Percentiles rank a stretch among this genome's conserved stretches.
Evolutionary conservation across 2,888 invertebrate species (phyloP).

Genomic region (Tuberolachnus salignus): DNA sequence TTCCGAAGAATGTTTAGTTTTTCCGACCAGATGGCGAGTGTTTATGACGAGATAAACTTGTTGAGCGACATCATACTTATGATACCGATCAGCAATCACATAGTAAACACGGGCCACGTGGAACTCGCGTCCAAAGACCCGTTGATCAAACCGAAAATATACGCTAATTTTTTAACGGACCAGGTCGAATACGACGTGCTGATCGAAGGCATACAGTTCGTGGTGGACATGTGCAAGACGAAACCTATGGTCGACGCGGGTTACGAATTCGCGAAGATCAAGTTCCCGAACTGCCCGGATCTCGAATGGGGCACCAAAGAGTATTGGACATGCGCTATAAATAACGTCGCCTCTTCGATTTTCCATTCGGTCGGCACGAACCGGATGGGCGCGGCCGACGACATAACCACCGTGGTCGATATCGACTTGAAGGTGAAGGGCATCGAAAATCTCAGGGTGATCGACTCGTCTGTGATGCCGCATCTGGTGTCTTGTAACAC

Average conservation of each 20-base stretch:
- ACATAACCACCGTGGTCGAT: conserved; percentile 61
- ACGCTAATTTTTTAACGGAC: conserved; percentile 31
- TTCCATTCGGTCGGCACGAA: conserved; percentile 61
- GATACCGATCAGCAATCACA: conserved; percentile 63
- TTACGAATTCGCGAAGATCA: conserved; percentile 58
- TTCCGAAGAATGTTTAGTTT: conserved; percentile 51
- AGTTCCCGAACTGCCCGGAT: conserved; percentile 58
- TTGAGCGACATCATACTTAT: conserved; percentile 59
- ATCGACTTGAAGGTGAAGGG: conserved; percentile 61
- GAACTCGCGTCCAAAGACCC: conserved; percentile 31
- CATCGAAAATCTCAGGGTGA: conserved; percentile 62
- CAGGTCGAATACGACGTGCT: conserved; percentile 24
- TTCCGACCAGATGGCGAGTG: conserved; percentile 57
- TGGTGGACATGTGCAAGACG: conserved; percentile 58
- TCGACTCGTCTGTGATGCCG: conserved; percentile 63
- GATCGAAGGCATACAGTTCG: conserved; percentile 58
- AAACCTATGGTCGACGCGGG: conserved; percentile 59
- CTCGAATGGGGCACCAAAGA: conserved; percentile 58
- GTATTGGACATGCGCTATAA: conserved; percentile 60
- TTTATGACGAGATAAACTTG: conserved; percentile 44
- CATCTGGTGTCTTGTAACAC: conserved; percentile 62
- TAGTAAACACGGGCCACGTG: conserved; percentile 59
- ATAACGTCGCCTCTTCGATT: conserved; percentile 59
- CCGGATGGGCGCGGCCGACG: conserved; percentile 61
- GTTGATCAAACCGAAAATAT: conserved; percentile 27